Evolutionary conservation across 2,797 vertebrate species (phyloP).

Genomic region (Oreonectes daqikongensis): DNA sequence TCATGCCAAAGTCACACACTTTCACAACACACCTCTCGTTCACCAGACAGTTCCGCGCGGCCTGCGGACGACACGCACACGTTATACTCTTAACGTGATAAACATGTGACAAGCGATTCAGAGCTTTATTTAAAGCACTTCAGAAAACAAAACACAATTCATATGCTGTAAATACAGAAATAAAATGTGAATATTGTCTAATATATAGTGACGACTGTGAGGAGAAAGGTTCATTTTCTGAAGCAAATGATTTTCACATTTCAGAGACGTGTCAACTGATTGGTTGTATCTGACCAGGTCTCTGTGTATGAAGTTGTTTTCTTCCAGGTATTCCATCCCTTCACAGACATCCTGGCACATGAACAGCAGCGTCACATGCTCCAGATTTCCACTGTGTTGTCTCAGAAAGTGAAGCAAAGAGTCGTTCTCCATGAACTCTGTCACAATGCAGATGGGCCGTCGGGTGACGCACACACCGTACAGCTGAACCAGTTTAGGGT

Average conservation of each 20-base stretch:
- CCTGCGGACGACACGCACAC: slow-evolving; percentile 69
- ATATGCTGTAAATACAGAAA: too few species aligned
- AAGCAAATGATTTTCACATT: too few species aligned
- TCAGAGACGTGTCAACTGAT: background rate
- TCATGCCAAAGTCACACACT: slow-evolving; percentile 90
- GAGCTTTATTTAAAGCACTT: too few species aligned
- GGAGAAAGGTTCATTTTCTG: too few species aligned
- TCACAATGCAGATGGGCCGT: slow-evolving; percentile 82
- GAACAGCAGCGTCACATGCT: slow-evolving; percentile 68
- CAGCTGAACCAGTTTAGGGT: slow-evolving; percentile 85
- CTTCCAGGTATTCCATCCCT: slow-evolving; percentile 88
- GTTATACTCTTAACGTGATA: too few species aligned
- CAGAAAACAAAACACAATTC: slow-evolving; percentile 1
- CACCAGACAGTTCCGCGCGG: slow-evolving; percentile 89
- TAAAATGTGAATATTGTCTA: too few species aligned
- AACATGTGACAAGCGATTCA: too few species aligned
- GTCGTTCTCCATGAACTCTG: slow-evolving; percentile 86
- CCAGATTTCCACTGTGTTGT: slow-evolving; percentile 59
- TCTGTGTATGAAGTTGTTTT: slow-evolving; percentile 81
- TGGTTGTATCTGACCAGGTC: slow-evolving; percentile 77
- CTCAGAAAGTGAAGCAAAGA: slow-evolving; percentile 81
- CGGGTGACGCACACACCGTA: slow-evolving; percentile 81
- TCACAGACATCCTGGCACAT: slow-evolving; percentile 85
- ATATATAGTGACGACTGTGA: too few species aligned
- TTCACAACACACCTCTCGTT: slow-evolving; percentile 79